A percentile compares a stretch with the other conserved stretches of the same genome.
These are phyloP conservation scores for Diplosoma virens DNA, from an alignment of 23 tunicate species.

Conservation along the genomic window DNA sequence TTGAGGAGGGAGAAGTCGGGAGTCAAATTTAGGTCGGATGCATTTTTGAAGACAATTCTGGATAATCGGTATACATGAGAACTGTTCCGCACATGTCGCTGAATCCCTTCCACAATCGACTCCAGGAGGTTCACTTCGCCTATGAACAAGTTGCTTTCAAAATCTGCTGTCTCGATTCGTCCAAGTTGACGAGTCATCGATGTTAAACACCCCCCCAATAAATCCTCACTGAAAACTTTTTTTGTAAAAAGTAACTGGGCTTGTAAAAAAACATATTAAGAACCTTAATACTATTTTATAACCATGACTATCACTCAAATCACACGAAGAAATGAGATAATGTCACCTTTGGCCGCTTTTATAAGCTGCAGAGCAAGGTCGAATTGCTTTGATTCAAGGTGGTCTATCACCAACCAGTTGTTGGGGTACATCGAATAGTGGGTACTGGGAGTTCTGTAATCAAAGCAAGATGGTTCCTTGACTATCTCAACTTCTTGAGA, in stretches of 20 bases:
- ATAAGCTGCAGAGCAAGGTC: conserved; percentile 45
- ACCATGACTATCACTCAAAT: not conserved
- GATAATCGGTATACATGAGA: conserved; percentile 69
- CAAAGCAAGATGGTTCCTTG: not conserved
- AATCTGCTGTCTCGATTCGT: too few species aligned
- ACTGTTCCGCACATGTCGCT: conserved; percentile 48
- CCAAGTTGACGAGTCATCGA: too few species aligned
- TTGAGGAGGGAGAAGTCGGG: conserved; percentile 59
- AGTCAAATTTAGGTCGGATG: conserved; percentile 28
- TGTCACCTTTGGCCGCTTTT: conserved; percentile 73
- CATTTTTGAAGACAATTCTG: conserved; percentile 64
- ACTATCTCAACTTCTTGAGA: not conserved
- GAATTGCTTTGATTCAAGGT: conserved; percentile 59
- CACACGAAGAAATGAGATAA: not conserved
- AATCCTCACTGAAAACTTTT: too few species aligned
- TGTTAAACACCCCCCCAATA: too few species aligned
- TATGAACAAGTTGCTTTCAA: not conserved
- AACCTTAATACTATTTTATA: not conserved
- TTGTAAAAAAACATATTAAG: not conserved
- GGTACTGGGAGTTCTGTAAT: not conserved
- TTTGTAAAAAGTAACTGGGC: too few species aligned
- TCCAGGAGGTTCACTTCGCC: conserved; percentile 70
- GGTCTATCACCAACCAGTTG: conserved; percentile 50
- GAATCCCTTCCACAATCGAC: conserved; percentile 60
- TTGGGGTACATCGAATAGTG: conserved; percentile 4